phyloP scores from a whole-genome alignment of 2,888 invertebrate genomes.

The Leucoptera coffeella region DNA sequence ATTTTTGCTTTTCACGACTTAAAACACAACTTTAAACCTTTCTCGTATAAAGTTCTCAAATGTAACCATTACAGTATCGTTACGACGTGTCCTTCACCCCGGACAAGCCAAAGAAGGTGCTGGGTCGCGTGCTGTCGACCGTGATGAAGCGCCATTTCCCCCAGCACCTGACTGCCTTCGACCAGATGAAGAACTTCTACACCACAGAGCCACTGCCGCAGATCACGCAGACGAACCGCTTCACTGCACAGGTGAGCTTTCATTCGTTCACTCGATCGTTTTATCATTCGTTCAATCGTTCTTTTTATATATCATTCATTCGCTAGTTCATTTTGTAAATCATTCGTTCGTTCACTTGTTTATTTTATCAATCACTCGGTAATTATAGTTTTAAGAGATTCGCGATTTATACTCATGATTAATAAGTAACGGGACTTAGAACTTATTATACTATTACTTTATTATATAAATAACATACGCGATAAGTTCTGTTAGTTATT shows the following conservation, averaged over 20 bases:
- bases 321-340: background rate
- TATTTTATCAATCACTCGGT: too few relatives aligned
- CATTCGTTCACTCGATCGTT: too few relatives aligned
- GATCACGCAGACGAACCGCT: slow-evolving; percentile 13
- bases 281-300: too few relatives aligned
- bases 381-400: too few relatives aligned
- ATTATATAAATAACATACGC: too few relatives aligned
- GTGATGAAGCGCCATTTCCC: slow-evolving; percentile 21
- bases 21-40: background rate
- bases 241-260: slow-evolving; percentile 14
- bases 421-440: too few relatives aligned
- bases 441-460: too few relatives aligned
- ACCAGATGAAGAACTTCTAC: slow-evolving; percentile 66
- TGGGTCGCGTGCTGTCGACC: slow-evolving; percentile 41
- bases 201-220: slow-evolving; percentile 32
- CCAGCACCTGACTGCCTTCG: slow-evolving; percentile 57
- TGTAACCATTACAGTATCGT: slow-evolving; percentile 48
- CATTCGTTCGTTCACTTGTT: background rate
- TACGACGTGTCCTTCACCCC: slow-evolving; percentile 76
- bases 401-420: too few relatives aligned
- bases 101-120: slow-evolving; percentile 60
- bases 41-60: background rate
- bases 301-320: slow-evolving; percentile 1
- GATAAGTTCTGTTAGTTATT: too few relatives aligned
- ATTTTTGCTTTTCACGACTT: background rate